A percentile compares a stretch with the other conserved stretches of the same genome.
phyloP scores from a whole-genome alignment of 2,797 vertebrate species.

The Fundulus diaphanus region DNA sequence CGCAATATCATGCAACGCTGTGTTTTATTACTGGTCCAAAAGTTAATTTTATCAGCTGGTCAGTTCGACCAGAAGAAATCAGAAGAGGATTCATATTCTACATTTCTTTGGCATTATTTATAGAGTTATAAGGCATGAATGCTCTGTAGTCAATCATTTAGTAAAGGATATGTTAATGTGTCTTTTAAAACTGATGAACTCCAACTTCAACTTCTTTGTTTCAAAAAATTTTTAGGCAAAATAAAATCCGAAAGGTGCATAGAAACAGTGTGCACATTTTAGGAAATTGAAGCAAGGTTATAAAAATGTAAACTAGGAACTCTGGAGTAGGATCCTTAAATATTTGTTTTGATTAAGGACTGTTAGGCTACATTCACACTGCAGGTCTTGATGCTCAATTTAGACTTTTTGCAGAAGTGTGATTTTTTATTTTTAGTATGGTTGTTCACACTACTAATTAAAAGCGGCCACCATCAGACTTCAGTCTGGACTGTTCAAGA shows the following conservation, averaged over 20 bases:
- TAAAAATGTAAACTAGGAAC: neutral
- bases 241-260: neutral
- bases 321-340: neutral
- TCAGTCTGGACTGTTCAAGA: no score
- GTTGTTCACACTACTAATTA: no score
- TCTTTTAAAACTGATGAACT: neutral
- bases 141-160: neutral
- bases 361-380: no score
- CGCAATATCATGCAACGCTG: neutral
- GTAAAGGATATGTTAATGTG: neutral
- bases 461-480: no score
- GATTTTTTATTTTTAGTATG: no score
- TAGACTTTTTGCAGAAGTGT: no score
- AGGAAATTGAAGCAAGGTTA: no score
- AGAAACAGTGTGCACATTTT: no score
- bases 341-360: neutral
- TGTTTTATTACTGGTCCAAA: neutral
- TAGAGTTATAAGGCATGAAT: neutral
- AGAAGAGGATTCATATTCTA: neutral
- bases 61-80: neutral
- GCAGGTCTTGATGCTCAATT: no score
- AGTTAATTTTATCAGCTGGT: neutral
- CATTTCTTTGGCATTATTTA: neutral
- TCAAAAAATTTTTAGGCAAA: no score
- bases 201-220: no score